These are phyloP conservation scores for Drosophila longiperda DNA, from an alignment of 2,888 invertebrate species.

Conservation along the genomic window DNA sequence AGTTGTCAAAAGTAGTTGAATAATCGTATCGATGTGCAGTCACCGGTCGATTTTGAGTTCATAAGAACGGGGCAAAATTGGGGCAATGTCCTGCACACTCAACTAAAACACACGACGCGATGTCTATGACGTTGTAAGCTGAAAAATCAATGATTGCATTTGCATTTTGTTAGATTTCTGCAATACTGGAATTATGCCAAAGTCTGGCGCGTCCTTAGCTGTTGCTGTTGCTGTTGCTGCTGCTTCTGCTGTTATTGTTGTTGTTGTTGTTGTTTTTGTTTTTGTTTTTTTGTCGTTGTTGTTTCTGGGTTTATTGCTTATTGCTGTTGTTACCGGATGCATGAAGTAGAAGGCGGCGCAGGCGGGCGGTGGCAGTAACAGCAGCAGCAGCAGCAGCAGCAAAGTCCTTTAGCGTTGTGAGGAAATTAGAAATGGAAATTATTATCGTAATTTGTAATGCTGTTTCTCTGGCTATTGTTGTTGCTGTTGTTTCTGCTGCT, in stretches of 20 bases:
- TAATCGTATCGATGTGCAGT: constrained; percentile 3
- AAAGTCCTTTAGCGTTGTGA: constrained; percentile 69
- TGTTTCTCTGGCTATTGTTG: constrained; percentile 18
- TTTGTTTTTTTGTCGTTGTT: constrained; percentile 11
- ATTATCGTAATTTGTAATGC: constrained; percentile 80
- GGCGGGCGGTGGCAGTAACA: constrained; percentile 6
- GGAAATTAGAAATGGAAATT: constrained; percentile 83
- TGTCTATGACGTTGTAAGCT: constrained; percentile 66
- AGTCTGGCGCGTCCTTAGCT: constrained; percentile 51
- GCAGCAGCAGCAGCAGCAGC: constrained; percentile 41
- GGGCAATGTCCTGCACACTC: constrained; percentile 28
- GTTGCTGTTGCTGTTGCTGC: constrained; percentile 8
- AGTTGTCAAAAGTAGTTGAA: constrained; percentile 11
- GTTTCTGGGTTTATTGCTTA: constrained; percentile 33
- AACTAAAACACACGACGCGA: constrained; percentile 37
- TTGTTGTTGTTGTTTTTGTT: constrained; percentile 6
- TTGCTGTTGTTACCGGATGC: constrained; percentile 45
- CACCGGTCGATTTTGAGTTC: constrained; percentile 4
- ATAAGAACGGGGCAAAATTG: constrained; percentile 15
- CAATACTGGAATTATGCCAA: constrained; percentile 75
- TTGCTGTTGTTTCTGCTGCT: constrained; percentile 11
- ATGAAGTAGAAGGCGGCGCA: constrained; percentile 11
- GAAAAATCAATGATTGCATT: constrained; percentile 79
- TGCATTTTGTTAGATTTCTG: constrained; percentile 75
- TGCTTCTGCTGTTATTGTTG: neutral